These are phyloP conservation scores for Ancistrus triradiatus DNA, from an alignment of 2,113 vertebrate species.

Conservation along the genomic window DNA sequence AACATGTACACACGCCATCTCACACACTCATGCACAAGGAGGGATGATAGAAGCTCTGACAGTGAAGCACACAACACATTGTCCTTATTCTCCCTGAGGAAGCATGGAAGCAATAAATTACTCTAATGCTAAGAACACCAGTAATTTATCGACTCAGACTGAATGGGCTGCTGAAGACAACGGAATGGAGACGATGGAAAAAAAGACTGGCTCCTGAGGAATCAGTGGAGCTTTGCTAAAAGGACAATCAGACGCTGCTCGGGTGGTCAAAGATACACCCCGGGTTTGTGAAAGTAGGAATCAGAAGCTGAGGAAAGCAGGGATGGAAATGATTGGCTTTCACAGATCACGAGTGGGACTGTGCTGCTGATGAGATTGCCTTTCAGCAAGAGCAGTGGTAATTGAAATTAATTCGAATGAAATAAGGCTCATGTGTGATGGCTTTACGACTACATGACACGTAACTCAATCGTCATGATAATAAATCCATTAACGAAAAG, in stretches of 20 bases:
- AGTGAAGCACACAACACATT: constrained; percentile 40
- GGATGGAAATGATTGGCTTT: constrained; percentile 29
- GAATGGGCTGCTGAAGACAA: constrained; percentile 78
- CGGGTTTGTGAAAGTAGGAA: constrained; percentile 9
- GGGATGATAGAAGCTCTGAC: constrained; percentile 31
- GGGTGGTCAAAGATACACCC: constrained; percentile 15
- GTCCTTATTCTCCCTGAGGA: constrained; percentile 75
- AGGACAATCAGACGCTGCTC: constrained; percentile 73
- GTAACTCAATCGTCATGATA: constrained; percentile 77
- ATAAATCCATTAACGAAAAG: constrained; percentile 69
- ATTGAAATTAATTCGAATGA: constrained; percentile 67
- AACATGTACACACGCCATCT: constrained; percentile 25
- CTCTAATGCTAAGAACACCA: constrained; percentile 69
- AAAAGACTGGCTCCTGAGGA: constrained; percentile 25
- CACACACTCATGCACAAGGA: constrained; percentile 37
- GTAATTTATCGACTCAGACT: constrained; percentile 82
- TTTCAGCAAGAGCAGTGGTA: constrained; percentile 76
- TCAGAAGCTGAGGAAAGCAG: constrained; percentile 10
- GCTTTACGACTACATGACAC: constrained; percentile 74
- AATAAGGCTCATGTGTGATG: constrained; percentile 66
- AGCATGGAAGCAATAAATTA: constrained; percentile 86
- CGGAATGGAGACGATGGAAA: constrained; percentile 44
- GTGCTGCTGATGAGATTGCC: constrained; percentile 70
- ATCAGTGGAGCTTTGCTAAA: constrained; percentile 72
- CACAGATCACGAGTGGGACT: constrained; percentile 28